These are phyloP conservation scores for Cynopterus sphinx DNA, from an alignment of 2,797 vertebrate genomes.

Conservation along the genomic window DNA sequence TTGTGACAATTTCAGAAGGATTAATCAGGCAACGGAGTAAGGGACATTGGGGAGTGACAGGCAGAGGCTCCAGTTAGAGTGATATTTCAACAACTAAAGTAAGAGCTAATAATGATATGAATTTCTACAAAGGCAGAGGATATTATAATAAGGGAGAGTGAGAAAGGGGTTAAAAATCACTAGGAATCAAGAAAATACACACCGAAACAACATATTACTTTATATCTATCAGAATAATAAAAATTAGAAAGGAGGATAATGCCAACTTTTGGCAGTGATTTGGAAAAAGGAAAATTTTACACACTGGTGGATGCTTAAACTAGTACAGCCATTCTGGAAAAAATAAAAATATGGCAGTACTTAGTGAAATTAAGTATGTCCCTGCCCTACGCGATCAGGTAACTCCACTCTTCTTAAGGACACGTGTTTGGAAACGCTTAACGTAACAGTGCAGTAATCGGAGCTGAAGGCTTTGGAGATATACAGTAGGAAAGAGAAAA, in stretches of 20 bases:
- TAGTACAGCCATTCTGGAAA: not conserved
- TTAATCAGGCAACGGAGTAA: not conserved
- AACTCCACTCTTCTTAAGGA: not conserved
- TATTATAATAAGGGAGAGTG: not conserved
- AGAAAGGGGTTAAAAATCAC: not conserved
- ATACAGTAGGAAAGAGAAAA: not conserved
- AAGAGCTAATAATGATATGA: not conserved
- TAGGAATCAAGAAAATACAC: not conserved
- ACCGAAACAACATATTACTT: not conserved
- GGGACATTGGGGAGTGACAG: not conserved
- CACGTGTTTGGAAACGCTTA: not conserved
- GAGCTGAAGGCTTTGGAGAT: not conserved
- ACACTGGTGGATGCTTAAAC: not conserved
- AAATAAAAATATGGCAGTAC: not conserved
- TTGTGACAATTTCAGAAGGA: not conserved
- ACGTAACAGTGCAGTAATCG: not conserved
- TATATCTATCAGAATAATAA: not conserved
- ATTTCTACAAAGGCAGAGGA: not conserved
- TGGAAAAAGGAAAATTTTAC: not conserved
- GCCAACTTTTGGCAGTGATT: not conserved
- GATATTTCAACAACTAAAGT: not conserved
- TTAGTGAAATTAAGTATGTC: not conserved
- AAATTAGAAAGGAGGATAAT: not conserved
- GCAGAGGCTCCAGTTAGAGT: not conserved
- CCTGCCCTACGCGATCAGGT: not conserved